phyloP scores from a whole-genome alignment of 2,113 vertebrate species.

The Anguilla japonica region DNA sequence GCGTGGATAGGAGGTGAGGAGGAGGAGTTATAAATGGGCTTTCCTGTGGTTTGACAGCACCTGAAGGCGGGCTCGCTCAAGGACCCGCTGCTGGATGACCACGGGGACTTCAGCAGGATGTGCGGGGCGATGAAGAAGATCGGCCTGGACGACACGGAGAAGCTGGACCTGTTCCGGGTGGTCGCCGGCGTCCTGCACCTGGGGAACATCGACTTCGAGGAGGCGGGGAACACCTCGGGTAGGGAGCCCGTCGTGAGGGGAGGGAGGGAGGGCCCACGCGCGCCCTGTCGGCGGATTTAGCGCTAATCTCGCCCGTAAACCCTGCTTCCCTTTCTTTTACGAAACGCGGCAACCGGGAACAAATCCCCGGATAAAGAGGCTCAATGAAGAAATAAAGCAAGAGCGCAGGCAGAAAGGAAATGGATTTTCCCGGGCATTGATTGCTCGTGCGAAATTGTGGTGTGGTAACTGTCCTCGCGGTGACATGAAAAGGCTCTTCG shows the following conservation, averaged over 20 bases:
- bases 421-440: too few species aligned
- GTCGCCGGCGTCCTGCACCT: slow-evolving; percentile 96
- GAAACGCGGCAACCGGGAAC: too few species aligned
- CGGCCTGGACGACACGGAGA: slow-evolving; percentile 89
- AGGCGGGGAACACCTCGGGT: slow-evolving; percentile 95
- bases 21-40: not conserved
- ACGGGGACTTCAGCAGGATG: slow-evolving; percentile 91
- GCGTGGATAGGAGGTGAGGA: not conserved
- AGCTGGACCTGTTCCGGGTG: slow-evolving; percentile 92
- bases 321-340: too few species aligned
- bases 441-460: too few species aligned
- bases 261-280: not conserved
- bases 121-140: slow-evolving; percentile 96
- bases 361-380: too few species aligned
- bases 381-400: too few species aligned
- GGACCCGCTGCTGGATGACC: slow-evolving; percentile 93
- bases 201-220: slow-evolving; percentile 97
- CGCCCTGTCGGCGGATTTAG: too few species aligned
- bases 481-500: too few species aligned
- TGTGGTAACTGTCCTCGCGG: too few species aligned
- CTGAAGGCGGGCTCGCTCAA: slow-evolving; percentile 87
- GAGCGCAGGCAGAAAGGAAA: too few species aligned
- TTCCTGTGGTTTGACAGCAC: slow-evolving; percentile 71
- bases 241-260: slow-evolving; percentile 26
- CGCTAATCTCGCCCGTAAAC: too few species aligned